These are phyloP conservation scores for Gouania willdenowi DNA, from an alignment of 2,797 vertebrate species.

Conservation along the genomic window DNA sequence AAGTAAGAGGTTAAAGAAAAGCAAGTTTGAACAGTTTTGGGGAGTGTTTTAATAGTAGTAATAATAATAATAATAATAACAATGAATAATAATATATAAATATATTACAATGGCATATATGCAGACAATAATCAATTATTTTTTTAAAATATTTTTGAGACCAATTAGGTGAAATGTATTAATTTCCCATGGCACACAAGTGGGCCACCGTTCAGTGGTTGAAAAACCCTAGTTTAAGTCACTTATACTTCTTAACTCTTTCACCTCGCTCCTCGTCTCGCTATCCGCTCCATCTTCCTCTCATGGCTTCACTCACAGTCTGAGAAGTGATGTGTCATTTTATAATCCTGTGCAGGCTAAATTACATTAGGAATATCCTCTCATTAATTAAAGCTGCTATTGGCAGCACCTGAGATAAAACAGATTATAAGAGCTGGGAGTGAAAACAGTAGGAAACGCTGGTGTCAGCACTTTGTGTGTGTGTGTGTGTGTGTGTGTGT, in stretches of 20 bases:
- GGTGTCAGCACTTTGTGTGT: conserved; percentile 60
- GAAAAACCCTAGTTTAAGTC: no score
- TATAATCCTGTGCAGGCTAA: conserved; percentile 64
- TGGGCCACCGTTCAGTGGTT: no score
- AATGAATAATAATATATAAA: no score
- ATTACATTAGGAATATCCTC: conserved; percentile 74
- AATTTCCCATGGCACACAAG: no score
- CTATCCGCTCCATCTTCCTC: conserved; percentile 35
- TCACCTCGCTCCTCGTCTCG: background rate
- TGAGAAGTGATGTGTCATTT: conserved; percentile 62
- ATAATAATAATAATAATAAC: no score
- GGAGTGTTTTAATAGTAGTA: no score
- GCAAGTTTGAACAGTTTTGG: no score
- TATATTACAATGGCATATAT: no score
- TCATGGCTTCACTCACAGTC: conserved; percentile 67
- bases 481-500: conserved; percentile 15
- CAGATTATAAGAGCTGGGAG: conserved; percentile 70
- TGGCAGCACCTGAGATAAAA: conserved; percentile 76
- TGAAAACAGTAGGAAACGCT: conserved; percentile 59
- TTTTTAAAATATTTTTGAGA: no score
- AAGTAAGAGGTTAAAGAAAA: no score
- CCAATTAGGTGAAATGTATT: no score
- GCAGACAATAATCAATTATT: no score
- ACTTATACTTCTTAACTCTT: background rate
- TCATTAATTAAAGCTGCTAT: conserved; percentile 77